Percentiles rank a stretch among this genome's conserved stretches.
Conservation (phyloP, 2,113 vertebrate genomes). For the Puffinus mauretanicus region DNA sequence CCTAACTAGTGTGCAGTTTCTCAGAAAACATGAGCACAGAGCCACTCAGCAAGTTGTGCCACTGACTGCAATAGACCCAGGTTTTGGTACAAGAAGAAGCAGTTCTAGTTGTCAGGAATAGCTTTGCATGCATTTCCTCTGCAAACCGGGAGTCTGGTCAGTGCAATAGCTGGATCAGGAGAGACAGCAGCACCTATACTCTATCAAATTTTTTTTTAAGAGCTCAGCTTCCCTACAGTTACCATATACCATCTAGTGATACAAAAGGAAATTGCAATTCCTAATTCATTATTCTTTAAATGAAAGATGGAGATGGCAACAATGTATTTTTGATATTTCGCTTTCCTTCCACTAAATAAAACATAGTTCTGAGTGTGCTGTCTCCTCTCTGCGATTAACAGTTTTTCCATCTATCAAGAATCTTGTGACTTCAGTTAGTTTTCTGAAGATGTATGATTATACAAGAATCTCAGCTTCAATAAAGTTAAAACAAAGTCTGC, state of each 20-base stretch:
- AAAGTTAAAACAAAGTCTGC: background rate
- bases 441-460: background rate
- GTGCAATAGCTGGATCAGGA: background rate
- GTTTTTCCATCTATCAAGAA: background rate
- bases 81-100: background rate
- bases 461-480: background rate
- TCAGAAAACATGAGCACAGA: background rate
- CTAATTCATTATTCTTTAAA: background rate
- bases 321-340: background rate
- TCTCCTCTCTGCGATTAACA: background rate
- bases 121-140: background rate
- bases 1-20: background rate
- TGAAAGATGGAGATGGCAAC: background rate
- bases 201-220: background rate
- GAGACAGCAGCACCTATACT: background rate
- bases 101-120: background rate
- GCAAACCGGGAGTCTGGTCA: background rate
- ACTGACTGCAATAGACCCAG: background rate
- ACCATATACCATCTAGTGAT: conserved; percentile 51
- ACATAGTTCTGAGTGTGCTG: background rate
- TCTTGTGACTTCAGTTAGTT: background rate
- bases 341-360: background rate
- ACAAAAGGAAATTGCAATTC: conserved; percentile 40
- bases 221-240: background rate
- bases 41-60: background rate